Base-by-base conservation (phyloP, 2,113 vertebrate genomes). In the Sylvia atricapilla region DNA sequence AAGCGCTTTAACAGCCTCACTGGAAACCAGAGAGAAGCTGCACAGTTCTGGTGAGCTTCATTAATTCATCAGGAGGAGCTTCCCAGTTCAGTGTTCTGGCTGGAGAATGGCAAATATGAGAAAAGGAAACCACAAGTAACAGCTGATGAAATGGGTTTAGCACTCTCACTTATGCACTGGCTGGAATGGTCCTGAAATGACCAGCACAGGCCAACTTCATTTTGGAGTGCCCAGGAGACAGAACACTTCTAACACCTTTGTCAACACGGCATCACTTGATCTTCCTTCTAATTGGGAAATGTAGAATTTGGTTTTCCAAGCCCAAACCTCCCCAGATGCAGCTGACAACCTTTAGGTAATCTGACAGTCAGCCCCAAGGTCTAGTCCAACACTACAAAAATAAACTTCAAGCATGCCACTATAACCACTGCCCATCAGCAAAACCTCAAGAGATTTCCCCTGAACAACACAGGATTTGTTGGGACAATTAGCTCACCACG, bases 401-500 rank as follows among this genome's bases (percentile, higher is more conserved):
- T 33, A 66, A 43, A 37, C 11, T 4, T 10, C 13, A 37, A 69
- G 41, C 49, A 67, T 47, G 28, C 52, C 53, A 17, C 83, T 94
- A 91, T 91, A 94, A 96, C 83, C 92, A 95, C 35, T 93, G 78
- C 67, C 89, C 92, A 91, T 52, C 49, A 93, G 70, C 25, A 86
- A 91, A 94, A 64, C 33, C 47, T 72, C 60, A 21, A 94, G 84
- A 90, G 83, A 89, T 39, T 72, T 70, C 69, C 76, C 93, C 87
- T 91, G 90, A 97, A 93, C 93, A 96, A 74, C 91, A 68, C 47
- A 90, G 89, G 84, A 95, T 97, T 97, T 97, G 89, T 95, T 94
- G 96, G 96, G 85, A 95, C 95, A 97, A 97, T 98, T 97, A 98
- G 96, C 90, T 96, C 90, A 94, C 75, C 77, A n/a, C 43, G 31